These are phyloP conservation scores for Poecile atricapillus DNA, from an alignment of 2,113 vertebrate genomes.

Conservation along the genomic window DNA sequence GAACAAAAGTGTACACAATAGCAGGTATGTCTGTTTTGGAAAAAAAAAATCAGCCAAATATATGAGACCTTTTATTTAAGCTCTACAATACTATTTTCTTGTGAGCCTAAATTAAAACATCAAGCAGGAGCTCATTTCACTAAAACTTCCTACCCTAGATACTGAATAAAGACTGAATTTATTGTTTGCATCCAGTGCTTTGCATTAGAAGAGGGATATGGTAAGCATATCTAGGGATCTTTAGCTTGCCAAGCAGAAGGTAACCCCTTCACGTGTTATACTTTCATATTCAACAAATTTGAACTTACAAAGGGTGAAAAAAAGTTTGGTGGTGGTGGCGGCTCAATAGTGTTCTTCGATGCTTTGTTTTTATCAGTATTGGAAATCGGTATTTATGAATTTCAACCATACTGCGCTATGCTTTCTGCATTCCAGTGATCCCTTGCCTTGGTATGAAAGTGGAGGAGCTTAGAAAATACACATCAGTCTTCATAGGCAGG, in stretches of 20 bases:
- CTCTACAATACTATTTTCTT: neutral
- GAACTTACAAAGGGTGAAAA: fast-evolving
- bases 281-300: neutral
- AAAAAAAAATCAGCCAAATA: neutral
- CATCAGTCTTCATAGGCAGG: fast-evolving
- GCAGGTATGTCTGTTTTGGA: neutral
- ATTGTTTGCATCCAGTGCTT: neutral
- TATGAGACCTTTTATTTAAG: neutral
- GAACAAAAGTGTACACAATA: neutral
- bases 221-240: neutral
- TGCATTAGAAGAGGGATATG: neutral
- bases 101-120: neutral
- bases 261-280: neutral
- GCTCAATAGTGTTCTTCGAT: neutral
- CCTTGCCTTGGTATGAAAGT: neutral
- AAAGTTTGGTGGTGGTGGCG: neutral
- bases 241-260: neutral
- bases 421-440: neutral
- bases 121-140: neutral
- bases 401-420: neutral
- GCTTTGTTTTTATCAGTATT: neutral
- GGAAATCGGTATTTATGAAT: neutral
- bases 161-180: neutral
- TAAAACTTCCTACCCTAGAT: neutral
- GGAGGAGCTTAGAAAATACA: neutral